Conservation (phyloP, 1,140 invertebrate species). For the Zophobas atratus region DNA sequence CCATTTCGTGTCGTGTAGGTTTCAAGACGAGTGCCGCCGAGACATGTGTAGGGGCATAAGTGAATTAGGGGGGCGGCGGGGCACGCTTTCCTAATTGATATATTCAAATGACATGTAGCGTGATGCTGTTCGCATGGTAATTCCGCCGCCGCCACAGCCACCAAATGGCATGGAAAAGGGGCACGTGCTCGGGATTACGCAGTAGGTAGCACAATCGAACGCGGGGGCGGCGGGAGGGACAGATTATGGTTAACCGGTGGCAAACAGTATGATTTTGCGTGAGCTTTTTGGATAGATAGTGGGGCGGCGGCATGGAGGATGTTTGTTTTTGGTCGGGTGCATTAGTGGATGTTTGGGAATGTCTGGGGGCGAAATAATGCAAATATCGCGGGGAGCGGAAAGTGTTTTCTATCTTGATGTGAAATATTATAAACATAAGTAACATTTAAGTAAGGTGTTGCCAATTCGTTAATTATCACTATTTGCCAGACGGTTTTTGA, state of each 20-base stretch:
- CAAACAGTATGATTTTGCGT: conserved; percentile 6
- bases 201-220: conserved; percentile 43
- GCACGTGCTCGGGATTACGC: conserved; percentile 48
- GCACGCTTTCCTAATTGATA: conserved; percentile 40
- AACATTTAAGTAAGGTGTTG: too few relatives aligned
- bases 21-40: conserved; percentile 31
- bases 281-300: background rate
- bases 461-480: too few relatives aligned
- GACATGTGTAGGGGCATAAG: conserved; percentile 42
- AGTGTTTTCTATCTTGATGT: too few relatives aligned
- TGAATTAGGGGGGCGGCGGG: conserved; percentile 38
- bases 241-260: conserved; percentile 20
- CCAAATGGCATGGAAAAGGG: conserved; percentile 46
- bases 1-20: conserved; percentile 31
- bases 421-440: too few relatives aligned
- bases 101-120: conserved; percentile 48
- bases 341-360: too few relatives aligned
- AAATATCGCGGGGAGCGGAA: too few relatives aligned
- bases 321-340: too few relatives aligned
- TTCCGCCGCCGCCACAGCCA: conserved; percentile 28
- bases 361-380: too few relatives aligned
- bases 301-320: too few relatives aligned
- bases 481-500: too few relatives aligned
- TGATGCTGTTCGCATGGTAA: conserved; percentile 47
- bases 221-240: conserved; percentile 1